Conservation (phyloP, 2,113 vertebrate genomes). For the Dasypus novemcinctus region DNA sequence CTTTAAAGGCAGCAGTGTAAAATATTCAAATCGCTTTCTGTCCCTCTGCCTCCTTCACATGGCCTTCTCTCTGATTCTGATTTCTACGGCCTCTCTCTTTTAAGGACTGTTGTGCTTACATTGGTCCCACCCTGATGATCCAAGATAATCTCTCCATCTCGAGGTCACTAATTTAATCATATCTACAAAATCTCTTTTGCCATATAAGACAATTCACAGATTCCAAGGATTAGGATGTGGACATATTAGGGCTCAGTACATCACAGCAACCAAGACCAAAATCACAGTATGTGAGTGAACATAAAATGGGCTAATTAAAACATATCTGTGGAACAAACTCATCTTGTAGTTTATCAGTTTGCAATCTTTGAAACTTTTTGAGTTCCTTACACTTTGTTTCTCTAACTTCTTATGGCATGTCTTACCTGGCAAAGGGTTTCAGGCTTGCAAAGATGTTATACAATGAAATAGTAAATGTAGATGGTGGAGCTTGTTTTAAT, state of each 20-base stretch:
- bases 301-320: neutral
- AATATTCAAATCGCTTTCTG: neutral
- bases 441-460: neutral
- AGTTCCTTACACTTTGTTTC: slow-evolving; percentile 44
- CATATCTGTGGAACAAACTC: neutral
- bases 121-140: neutral
- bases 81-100: neutral
- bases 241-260: neutral
- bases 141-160: neutral
- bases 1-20: neutral
- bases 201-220: neutral
- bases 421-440: neutral
- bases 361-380: neutral
- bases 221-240: neutral
- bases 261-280: neutral
- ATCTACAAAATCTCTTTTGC: neutral
- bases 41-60: neutral
- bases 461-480: neutral
- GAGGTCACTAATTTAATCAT: neutral
- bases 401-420: slow-evolving; percentile 59
- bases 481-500: neutral
- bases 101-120: neutral
- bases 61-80: neutral
- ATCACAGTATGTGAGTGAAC: neutral
- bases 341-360: neutral